Evolutionary conservation across 2,113 vertebrate genomes (phyloP).

Genomic region (Hystrix brachyura): DNA sequence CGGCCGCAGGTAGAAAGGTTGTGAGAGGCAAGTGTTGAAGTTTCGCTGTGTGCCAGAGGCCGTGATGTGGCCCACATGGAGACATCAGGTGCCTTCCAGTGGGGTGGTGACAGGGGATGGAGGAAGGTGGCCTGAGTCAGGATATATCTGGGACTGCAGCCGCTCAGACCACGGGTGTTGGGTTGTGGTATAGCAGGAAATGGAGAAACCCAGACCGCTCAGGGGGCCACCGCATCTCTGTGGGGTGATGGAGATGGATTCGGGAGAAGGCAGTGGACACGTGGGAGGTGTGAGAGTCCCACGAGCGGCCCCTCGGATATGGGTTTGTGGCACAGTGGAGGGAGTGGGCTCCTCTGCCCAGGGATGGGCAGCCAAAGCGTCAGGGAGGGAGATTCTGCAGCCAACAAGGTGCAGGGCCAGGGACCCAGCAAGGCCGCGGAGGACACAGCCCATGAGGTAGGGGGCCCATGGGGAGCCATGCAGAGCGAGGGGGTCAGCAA

Average conservation of each 20-base stretch:
- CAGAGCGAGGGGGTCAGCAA: not conserved
- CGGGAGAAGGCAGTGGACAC: not conserved
- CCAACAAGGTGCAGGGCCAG: not conserved
- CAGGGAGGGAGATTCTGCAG: not conserved
- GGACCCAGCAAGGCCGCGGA: no score
- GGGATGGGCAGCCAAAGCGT: not conserved
- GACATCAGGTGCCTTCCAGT: not conserved
- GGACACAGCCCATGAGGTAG: not conserved
- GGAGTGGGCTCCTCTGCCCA: not conserved
- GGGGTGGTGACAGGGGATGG: no score
- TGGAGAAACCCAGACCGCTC: not conserved
- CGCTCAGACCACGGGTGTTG: not conserved
- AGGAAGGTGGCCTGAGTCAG: not conserved
- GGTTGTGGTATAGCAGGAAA: not conserved
- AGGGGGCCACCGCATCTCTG: not conserved
- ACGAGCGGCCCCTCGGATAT: not conserved
- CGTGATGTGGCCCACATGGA: not conserved
- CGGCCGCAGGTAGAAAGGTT: not conserved
- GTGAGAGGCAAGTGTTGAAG: not conserved
- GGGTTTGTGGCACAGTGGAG: not conserved
- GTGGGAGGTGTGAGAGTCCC: no score
- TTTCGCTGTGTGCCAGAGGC: rapidly evolving
- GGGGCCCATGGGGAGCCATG: not conserved
- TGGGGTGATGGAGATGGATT: not conserved
- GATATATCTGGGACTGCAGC: not conserved